Evolutionary conservation across 2,113 vertebrate genomes (phyloP).

Genomic region (Notarius lentiginosus): DNA sequence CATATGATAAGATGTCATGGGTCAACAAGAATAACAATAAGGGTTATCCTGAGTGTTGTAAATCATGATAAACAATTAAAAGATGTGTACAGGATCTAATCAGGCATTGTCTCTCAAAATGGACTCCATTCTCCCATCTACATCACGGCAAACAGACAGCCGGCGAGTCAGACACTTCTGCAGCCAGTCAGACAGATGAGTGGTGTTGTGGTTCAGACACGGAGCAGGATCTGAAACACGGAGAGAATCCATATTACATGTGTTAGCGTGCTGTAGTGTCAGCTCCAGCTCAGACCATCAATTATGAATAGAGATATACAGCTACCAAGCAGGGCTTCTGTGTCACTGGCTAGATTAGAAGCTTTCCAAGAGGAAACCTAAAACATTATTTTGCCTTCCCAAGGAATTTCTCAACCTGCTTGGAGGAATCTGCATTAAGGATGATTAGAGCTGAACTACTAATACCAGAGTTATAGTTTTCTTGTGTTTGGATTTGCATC

Average conservation of each 20-base stretch:
- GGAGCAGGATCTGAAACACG: constrained; percentile 72
- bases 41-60: background rate
- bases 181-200: constrained; percentile 62
- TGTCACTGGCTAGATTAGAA: constrained; percentile 80
- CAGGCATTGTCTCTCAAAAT: background rate
- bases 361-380: constrained; percentile 78
- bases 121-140: background rate
- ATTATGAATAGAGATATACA: constrained; percentile 95
- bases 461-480: too few relatives aligned
- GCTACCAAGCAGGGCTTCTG: constrained; percentile 74
- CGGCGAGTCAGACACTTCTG: constrained; percentile 19
- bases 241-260: constrained; percentile 85
- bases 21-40: background rate
- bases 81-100: background rate
- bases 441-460: background rate
- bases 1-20: too few relatives aligned
- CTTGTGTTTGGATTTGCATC: background rate
- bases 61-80: background rate
- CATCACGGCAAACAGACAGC: constrained; percentile 17
- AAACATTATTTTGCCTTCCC: constrained; percentile 73
- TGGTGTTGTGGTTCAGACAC: constrained; percentile 63
- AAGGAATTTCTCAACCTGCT: background rate
- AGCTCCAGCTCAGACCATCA: constrained; percentile 86
- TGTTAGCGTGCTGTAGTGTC: constrained; percentile 79
- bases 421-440: background rate